These are phyloP conservation scores for Cyanoderma ruficeps DNA, from an alignment of 2,113 vertebrate species.

Conservation along the genomic window DNA sequence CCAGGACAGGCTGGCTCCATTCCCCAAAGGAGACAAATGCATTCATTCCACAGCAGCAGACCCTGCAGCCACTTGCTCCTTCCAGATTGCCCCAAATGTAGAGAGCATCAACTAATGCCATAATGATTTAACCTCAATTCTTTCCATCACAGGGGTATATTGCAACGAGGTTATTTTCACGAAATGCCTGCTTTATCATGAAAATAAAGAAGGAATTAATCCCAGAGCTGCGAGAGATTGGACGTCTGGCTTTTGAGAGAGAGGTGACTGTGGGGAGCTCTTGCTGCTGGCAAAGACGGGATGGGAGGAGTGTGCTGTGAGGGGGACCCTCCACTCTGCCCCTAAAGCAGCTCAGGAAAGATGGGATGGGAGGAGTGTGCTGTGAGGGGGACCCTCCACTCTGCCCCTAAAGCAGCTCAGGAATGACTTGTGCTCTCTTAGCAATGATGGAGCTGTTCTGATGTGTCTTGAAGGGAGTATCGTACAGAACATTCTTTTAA, in stretches of 20 bases:
- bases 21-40: neutral
- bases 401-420: neutral
- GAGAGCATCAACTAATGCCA: neutral
- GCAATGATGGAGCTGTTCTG: neutral
- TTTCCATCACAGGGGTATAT: conserved; percentile 66
- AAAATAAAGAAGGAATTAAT: conserved; percentile 56
- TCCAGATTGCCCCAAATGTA: neutral
- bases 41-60: neutral
- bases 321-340: neutral
- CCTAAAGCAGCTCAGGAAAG: neutral
- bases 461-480: neutral
- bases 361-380: neutral
- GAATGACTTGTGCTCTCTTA: neutral
- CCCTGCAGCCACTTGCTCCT: neutral
- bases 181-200: conserved; percentile 72
- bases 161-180: conserved; percentile 60
- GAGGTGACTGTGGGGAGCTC: conserved; percentile 42
- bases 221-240: conserved; percentile 49
- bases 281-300: neutral
- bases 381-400: too few species aligned
- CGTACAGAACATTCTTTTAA: neutral
- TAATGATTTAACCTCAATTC: neutral
- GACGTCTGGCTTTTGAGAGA: conserved; percentile 61
- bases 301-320: neutral
- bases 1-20: neutral